Base-by-base conservation (phyloP, 2,797 vertebrate genomes). In the Anomalospiza imberbis region DNA sequence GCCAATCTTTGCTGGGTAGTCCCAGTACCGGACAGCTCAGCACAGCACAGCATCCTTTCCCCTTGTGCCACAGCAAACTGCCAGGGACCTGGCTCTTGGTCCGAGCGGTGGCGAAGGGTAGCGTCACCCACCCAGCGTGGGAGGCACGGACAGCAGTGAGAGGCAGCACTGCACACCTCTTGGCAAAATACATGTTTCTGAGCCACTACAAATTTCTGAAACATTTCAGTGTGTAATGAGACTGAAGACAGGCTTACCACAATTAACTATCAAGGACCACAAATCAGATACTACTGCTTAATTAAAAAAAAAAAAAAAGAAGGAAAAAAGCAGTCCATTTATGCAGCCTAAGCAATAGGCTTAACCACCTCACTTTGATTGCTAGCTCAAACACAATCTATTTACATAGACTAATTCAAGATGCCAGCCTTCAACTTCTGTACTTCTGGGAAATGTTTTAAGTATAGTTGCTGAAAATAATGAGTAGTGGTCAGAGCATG, bases 81-180 rank as follows among this genome's bases (percentile, higher is more conserved):
- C 53, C 42, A 67, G 34, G 40, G 83, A 38, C 34, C 25, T 2
- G 28, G 12, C 3, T 72, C 47, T n/a, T 8, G 20, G 55, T 13
- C 21, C 0, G 3, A 31, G 62, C 53, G 40, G 82, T 2, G 1
- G 47, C 0, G 0, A 51, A 60, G 66, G 58, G 38, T 75, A 86
- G 57, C 2, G 1, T 3, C n/a, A 26, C 25, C 19, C 45, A 34
- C 22, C 32, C 1, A 0, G 12, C 0, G 7, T 11, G 51, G 55
- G 36, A 47, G 34, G 15, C 2, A 19, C 0, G 4, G 54, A 38
- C 34, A 60, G 75, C 63, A 34, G 4, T 2, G 22, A 25, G 17
- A 63, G 63, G 40, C 81, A 60, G 51, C 3, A 9, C 28, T 8
- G 38, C 26, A 13, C 9, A 9, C n/a, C 44, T 32, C 76, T 91